Percentiles rank a stretch among this genome's conserved stretches.
Conservation (phyloP, 2,797 vertebrate species). For the Melanotaenia pygmaea region DNA sequence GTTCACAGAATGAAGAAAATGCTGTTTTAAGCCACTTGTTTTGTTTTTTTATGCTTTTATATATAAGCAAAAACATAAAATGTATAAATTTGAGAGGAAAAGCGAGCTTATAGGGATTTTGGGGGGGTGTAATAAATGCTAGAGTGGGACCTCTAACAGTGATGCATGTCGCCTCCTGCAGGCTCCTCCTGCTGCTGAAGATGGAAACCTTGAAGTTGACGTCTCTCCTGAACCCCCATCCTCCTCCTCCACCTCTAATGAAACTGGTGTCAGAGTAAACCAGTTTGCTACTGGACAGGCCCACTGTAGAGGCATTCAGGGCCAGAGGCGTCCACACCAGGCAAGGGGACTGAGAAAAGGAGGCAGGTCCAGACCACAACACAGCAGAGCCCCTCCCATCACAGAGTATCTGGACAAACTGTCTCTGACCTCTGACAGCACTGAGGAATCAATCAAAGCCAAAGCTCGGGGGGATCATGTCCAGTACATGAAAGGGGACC, state of each 20-base stretch:
- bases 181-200: slow-evolving; percentile 61
- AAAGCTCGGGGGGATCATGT: slow-evolving; percentile 23
- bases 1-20: too few species aligned
- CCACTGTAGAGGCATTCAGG: slow-evolving; percentile 44
- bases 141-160: not conserved
- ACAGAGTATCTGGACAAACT: slow-evolving; percentile 70
- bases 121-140: too few species aligned
- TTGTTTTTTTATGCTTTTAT: too few species aligned
- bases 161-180: slow-evolving; percentile 24
- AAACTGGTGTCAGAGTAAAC: slow-evolving; percentile 17
- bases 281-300: slow-evolving; percentile 20
- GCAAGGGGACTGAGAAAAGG: slow-evolving; percentile 64
- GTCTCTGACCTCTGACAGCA: slow-evolving; percentile 55
- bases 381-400: slow-evolving; percentile 38
- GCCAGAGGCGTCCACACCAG: slow-evolving; percentile 59
- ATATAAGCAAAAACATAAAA: too few species aligned
- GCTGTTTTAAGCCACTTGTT: too few species aligned
- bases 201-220: slow-evolving; percentile 40
- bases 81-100: too few species aligned
- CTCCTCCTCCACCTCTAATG: slow-evolving; percentile 15
- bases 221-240: not conserved
- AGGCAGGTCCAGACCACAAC: slow-evolving; percentile 48
- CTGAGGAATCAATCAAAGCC: slow-evolving; percentile 27
- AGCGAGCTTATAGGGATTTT: too few species aligned
- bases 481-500: slow-evolving; percentile 19